Evolutionary conservation across 1,140 invertebrate species (phyloP), one percentile per base, ranked within the genome.

Genomic region (Neotoxoptera formosana): DNA sequence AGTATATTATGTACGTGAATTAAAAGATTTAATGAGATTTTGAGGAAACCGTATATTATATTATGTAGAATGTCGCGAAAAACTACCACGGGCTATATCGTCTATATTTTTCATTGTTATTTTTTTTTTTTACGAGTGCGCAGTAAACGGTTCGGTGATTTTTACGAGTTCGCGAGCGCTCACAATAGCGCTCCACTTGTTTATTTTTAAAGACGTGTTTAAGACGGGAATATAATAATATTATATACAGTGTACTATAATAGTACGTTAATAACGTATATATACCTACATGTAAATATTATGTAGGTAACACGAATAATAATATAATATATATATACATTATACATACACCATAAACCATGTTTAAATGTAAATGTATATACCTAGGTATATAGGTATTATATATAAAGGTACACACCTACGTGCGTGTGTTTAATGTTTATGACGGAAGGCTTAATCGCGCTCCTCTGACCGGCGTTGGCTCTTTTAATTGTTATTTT

Each of bases 401-500:
- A 21, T n/a, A 30, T 48, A 48, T 30, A 8, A 6, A 48, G 11
- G 21, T 14, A 20, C 45, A 48, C 34, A 30, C n/a, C n/a, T n/a
- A 6, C 25, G 86, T 48, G 86, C 25, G n/a, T 48, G 45, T 48
- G 30, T 51, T 47, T 88, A 56, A 89, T 21, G 88, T 60, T 56
- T 60, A 41, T 41, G 25, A 41, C 36, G 34, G 34, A 41, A 23
- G 45, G 25, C 30, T 60, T 90, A 56, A 56, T 36, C 20, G 48
- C 51, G 48, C 51, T 21, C 9, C 34, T 21, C 34, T 30, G 53
- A 60, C 51, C 91, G 47, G 48, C 84, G 76, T 92, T 53, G 76
- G 45, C 14, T 53, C 41, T 92, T 48, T 83, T 92, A 92, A 92
- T 92, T 92, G 76, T 83, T 83, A 81, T 91, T 91, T 51, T 92